Evolutionary conservation across 2,888 invertebrate species (phyloP), one percentile per base, ranked within the genome.

Genomic region (Plagiodera versicolora): DNA sequence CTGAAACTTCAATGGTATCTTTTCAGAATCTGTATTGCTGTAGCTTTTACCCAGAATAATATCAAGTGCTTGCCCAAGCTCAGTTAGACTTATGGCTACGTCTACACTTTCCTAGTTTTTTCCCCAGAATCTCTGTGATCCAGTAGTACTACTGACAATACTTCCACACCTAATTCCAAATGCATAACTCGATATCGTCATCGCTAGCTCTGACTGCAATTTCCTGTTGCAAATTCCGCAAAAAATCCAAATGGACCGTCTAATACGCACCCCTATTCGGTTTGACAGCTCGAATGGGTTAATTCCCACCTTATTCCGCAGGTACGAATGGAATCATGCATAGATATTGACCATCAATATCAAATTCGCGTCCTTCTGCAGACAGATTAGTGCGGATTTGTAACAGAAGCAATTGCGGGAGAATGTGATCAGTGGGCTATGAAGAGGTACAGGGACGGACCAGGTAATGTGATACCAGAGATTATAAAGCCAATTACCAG

Each of bases 291-390:
- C 44, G 53, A 53, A 53, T 53, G 44, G 53, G 53, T 53, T 53
- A 53, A 44, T 53, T 44, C 53, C 53, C n/a, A 53, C 53, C 53
- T 53, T 53, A 53, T 53, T 44, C 44, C 24, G 53, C 19, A 44
- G 48, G 54, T 55, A 52, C 50, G 58, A 69, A 71, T 71, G 67
- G 65, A 64, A 69, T 67, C 70, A 67, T 72, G 70, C 72, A 72
- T 71, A 72, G 72, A 71, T 72, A 72, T 72, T 70, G 70, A 63
- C 68, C 67, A 72, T 72, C 72, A 72, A 72, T 71, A 70, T 65
- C 69, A 70, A 71, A 72, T 70, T 61, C 62, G 60, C 50, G 58
- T 56, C 54, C 60, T 64, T 63, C 52, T 61, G 66, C 52, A 45
- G 47, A 44, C 28, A 50, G 60, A 65, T 65, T 63, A 63, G 65